These are phyloP conservation scores for Pogonognathellus flavescens DNA, from an alignment of 1,140 invertebrate species.

Conservation along the genomic window DNA sequence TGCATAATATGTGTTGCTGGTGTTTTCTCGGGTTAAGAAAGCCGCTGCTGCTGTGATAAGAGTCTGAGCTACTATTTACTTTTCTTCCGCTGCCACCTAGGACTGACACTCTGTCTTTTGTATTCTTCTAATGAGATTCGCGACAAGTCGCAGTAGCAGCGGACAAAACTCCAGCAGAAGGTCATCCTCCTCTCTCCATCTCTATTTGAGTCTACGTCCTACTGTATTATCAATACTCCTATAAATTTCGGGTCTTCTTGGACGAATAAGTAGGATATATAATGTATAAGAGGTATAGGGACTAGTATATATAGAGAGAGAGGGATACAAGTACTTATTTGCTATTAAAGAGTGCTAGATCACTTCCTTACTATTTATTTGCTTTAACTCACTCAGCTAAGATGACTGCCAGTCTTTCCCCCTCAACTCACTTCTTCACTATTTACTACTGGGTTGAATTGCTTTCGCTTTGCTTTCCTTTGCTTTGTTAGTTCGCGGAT, in stretches of 20 bases:
- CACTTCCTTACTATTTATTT: slow-evolving; percentile 5
- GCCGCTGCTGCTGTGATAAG: slow-evolving; percentile 32
- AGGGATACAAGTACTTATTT: neutral
- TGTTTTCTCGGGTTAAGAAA: slow-evolving; percentile 3
- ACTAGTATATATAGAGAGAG: neutral
- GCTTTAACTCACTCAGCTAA: neutral
- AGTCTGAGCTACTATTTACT: slow-evolving; percentile 31
- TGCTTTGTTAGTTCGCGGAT: neutral
- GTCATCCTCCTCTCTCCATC: neutral
- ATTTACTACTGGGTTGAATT: neutral
- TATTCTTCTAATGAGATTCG: slow-evolving; percentile 46
- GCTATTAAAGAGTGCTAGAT: neutral
- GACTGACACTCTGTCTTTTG: slow-evolving; percentile 39
- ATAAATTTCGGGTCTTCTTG: neutral
- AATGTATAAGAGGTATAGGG: neutral
- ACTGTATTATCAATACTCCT: neutral
- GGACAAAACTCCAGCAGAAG: slow-evolving; percentile 21
- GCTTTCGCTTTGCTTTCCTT: neutral
- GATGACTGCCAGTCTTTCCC: too few species aligned
- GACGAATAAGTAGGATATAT: neutral
- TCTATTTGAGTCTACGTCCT: neutral
- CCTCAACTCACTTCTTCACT: neutral
- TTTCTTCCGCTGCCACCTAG: slow-evolving; percentile 37
- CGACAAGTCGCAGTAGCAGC: neutral
- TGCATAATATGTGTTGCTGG: neutral